Base-by-base conservation (phyloP, 2,797 vertebrate genomes). In the Gallinago nigripennis region DNA sequence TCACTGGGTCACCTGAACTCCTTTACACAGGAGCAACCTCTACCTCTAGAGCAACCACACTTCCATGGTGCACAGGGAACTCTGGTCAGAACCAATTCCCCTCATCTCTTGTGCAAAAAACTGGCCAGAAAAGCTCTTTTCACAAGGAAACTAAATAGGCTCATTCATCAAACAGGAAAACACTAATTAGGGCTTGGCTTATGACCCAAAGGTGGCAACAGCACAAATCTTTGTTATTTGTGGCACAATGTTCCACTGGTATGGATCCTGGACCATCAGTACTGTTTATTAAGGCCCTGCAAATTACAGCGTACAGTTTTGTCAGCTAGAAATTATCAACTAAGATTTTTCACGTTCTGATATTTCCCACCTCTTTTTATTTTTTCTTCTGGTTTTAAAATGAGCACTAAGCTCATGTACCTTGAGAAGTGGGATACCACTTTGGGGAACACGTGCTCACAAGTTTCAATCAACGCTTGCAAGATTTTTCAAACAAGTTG, bases 101-200 rank as follows among this genome's bases (percentile, higher is more conserved):
- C 82, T 23, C 75, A 48, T 28, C 33, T 85, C 76, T 71, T 19
- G 9, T 48, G 58, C 75, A 28, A 50, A 51, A 77, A n/a, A 30
- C 54, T 37, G n/a, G 39, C 64, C 48, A 71, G 84, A 48, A 90
- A 85, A 82, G 61, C 51, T 85, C 28, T 81, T 65, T 58, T 89
- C 63, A 65, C 64, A 61, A 50, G 89, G 69, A 25, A 94, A 16
- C 65, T 68, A 91, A 93, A 86, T 41, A 65, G 63, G 17, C 19
- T 91, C 79, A 81, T 88, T 95, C 76, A 91, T 85, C 89, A 94
- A 81, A 43, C 4, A 66, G 19, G 31, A 83, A 89, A 95, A 75
- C 60, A 73, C 2, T 28, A 33, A 79, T 13, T 83, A 82, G 31
- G 61, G n/a, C 76, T 94, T 86, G 76, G 69, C 50, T 95, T 78